Percentiles rank a stretch among this genome's conserved stretches.
Conservation (phyloP, 2,888 invertebrate genomes). For the Patella ulyssiponensis region DNA sequence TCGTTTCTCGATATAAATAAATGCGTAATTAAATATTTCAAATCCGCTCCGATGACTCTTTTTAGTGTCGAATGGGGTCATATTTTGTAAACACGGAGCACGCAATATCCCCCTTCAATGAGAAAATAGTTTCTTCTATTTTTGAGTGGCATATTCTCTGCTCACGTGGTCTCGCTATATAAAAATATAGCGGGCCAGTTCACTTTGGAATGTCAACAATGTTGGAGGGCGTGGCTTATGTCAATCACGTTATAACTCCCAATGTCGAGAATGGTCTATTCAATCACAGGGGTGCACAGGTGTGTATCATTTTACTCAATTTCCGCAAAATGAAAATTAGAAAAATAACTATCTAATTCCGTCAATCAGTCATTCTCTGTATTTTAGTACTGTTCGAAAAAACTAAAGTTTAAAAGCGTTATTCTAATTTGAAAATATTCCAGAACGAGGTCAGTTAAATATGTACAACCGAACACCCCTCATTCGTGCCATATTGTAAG, state of each 20-base stretch:
- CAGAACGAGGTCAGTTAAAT: background rate
- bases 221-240: conserved; percentile 49
- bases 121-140: background rate
- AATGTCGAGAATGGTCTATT: conserved; percentile 28
- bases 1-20: no score
- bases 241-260: conserved; percentile 48
- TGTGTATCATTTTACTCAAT: background rate
- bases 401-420: background rate
- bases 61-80: background rate
- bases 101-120: background rate
- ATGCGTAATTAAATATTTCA: no score
- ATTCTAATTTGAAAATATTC: background rate
- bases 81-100: conserved; percentile 7
- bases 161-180: no score
- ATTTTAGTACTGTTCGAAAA: no score
- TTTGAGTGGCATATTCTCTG: no score
- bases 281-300: conserved; percentile 28
- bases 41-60: no score
- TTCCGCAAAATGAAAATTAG: background rate
- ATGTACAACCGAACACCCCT: conserved; percentile 19
- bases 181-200: conserved; percentile 26
- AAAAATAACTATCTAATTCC: background rate
- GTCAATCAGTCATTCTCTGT: no score
- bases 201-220: conserved; percentile 56
- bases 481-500: background rate